Evolutionary conservation across 2,888 invertebrate species (phyloP).

Genomic region (Pheosia tremula): DNA sequence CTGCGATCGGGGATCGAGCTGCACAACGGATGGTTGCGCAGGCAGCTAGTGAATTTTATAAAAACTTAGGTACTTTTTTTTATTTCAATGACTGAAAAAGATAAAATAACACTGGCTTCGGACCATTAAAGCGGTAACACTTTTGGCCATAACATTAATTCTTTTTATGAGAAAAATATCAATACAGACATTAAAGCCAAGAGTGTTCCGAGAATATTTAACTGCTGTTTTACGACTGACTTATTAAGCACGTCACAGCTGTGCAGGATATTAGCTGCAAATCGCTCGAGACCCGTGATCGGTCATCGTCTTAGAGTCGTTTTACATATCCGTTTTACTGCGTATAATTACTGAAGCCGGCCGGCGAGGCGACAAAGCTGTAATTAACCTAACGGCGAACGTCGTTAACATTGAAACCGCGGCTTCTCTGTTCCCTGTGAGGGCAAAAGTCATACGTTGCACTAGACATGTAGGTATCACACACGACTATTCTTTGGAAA

Average conservation of each 20-base stretch:
- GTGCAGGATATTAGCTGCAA: constrained; percentile 74
- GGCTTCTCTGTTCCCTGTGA: constrained; percentile 56
- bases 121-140: constrained; percentile 14
- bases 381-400: constrained; percentile 78
- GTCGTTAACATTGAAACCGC: constrained; percentile 67
- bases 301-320: constrained; percentile 69
- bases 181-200: constrained; percentile 38
- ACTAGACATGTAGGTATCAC: constrained; percentile 23
- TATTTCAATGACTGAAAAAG: constrained; percentile 2
- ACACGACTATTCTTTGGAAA: constrained; percentile 7
- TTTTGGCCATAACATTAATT: constrained; percentile 22
- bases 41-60: too few relatives aligned
- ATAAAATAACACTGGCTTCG: constrained; percentile 12
- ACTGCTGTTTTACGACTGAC: constrained; percentile 61
- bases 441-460: constrained; percentile 53
- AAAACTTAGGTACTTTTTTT: too few relatives aligned
- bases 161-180: constrained; percentile 40
- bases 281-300: constrained; percentile 60
- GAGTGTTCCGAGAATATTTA: constrained; percentile 57
- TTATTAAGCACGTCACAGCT: constrained; percentile 66
- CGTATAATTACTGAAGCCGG: constrained; percentile 71
- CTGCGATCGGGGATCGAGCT: too few relatives aligned
- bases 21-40: too few relatives aligned
- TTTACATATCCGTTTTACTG: constrained; percentile 77
- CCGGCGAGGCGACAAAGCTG: constrained; percentile 69